These are phyloP conservation scores for Stichodactyla helianthus DNA, from an alignment of 64 coral and sea anemone genomes.

Conservation along the genomic window DNA sequence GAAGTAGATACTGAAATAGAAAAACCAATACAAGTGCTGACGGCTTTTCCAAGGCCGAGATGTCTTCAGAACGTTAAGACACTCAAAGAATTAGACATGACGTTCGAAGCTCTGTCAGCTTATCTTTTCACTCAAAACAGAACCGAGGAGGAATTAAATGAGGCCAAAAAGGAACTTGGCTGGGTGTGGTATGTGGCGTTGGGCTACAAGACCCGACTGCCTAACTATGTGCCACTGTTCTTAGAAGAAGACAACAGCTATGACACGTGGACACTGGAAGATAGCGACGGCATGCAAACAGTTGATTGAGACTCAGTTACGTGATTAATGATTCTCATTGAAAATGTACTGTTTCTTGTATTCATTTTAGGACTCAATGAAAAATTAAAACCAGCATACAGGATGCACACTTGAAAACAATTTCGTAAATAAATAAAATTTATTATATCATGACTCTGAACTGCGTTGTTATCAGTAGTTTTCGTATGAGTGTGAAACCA, in stretches of 20 bases:
- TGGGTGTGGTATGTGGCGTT: not conserved
- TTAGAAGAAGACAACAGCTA: not conserved
- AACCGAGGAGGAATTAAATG: not conserved
- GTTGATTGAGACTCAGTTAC: not conserved
- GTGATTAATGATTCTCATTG: too few species aligned
- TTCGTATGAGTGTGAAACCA: too few species aligned
- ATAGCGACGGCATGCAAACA: not conserved
- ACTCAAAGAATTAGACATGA: not conserved
- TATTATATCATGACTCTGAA: too few species aligned
- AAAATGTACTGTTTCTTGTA: too few species aligned
- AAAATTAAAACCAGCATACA: too few species aligned
- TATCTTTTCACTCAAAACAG: not conserved
- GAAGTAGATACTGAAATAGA: not conserved
- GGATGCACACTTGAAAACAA: too few species aligned
- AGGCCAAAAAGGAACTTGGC: not conserved
- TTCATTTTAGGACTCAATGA: too few species aligned
- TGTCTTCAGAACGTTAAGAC: not conserved
- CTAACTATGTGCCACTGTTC: too few species aligned
- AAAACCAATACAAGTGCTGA: not conserved
- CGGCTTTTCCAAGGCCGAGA: not conserved
- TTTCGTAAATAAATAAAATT: too few species aligned
- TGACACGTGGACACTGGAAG: not conserved
- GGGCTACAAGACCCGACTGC: not conserved
- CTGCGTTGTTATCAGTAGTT: too few species aligned
- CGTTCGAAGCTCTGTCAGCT: not conserved